phyloP scores from a whole-genome alignment of 2,888 invertebrate species.

The Diachrysia chrysitis region DNA sequence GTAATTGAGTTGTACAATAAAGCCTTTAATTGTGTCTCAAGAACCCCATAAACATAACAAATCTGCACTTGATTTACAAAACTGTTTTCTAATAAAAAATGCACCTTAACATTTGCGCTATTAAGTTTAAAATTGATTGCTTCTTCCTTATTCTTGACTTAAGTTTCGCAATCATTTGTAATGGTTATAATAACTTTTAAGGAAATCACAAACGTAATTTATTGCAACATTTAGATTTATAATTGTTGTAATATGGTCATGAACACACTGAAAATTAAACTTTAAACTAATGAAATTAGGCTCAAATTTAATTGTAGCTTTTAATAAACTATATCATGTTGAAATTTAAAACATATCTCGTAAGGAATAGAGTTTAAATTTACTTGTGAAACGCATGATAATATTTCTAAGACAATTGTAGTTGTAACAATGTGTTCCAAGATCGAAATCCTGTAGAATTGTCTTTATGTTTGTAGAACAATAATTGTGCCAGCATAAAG shows the following conservation, averaged over 20 bases:
- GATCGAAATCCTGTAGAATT: neutral
- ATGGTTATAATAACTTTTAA: slow-evolving; percentile 9
- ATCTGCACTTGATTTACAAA: slow-evolving; percentile 14
- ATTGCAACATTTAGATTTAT: slow-evolving; percentile 27
- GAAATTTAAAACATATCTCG: neutral
- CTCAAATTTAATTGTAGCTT: neutral
- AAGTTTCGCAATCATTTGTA: slow-evolving; percentile 5
- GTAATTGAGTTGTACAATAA: slow-evolving; percentile 22
- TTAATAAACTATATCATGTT: neutral
- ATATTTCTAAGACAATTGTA: neutral
- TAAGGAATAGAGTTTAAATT: neutral
- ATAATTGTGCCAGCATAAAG: neutral
- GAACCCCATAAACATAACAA: slow-evolving; percentile 24
- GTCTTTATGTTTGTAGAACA: neutral
- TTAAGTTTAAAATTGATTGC: slow-evolving; percentile 8
- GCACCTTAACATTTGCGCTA: rapidly evolving
- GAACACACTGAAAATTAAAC: neutral
- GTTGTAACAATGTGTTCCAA: neutral
- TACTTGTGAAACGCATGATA: neutral
- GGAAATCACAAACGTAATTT: slow-evolving; percentile 15
- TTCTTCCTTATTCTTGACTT: neutral
- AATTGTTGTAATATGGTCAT: slow-evolving; percentile 18
- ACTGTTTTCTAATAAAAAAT: slow-evolving; percentile 1
- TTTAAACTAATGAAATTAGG: neutral
- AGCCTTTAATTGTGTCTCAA: slow-evolving; percentile 23